Evolutionary conservation across 1,140 invertebrate species (phyloP).

Genomic region (Olivierus martensii): DNA sequence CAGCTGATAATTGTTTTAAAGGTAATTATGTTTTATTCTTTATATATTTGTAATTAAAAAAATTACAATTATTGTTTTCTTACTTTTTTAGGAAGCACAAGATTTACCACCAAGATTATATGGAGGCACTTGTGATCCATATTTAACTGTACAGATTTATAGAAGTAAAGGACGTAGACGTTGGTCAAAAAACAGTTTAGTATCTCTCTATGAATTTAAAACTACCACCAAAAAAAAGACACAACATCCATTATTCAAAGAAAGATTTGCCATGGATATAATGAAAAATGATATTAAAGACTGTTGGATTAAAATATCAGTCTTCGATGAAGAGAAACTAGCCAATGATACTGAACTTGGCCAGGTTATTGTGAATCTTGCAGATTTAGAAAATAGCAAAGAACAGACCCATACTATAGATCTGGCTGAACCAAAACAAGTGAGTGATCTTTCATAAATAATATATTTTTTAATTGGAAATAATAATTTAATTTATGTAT

Average conservation of each 20-base stretch:
- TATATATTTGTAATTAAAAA: background rate
- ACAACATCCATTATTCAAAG: conserved; percentile 21
- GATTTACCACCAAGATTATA: conserved; percentile 16
- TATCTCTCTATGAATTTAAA: conserved; percentile 16
- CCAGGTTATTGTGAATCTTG: conserved; percentile 16
- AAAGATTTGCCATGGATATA: conserved; percentile 20
- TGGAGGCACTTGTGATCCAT: conserved; percentile 18
- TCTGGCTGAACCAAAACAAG: conserved; percentile 16
- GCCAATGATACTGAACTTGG: conserved; percentile 23
- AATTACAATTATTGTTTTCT: background rate
- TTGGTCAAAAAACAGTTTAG: conserved; percentile 5
- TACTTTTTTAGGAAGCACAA: conserved; percentile 18
- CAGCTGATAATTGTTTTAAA: conserved; percentile 10
- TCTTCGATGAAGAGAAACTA: conserved; percentile 23
- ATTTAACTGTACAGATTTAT: conserved; percentile 12
- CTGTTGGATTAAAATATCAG: conserved; percentile 14
- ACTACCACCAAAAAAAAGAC: conserved; percentile 17
- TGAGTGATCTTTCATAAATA: conserved; percentile 1
- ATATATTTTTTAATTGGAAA: conserved; percentile 1
- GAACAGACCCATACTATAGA: conserved; percentile 6
- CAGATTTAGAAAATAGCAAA: conserved; percentile 7
- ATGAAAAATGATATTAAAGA: conserved; percentile 19
- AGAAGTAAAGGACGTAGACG: conserved; percentile 13
- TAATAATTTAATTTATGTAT: conserved; percentile 1
- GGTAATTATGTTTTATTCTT: conserved; percentile 2